phyloP scores from a whole-genome alignment of 2,113 vertebrate genomes.

The Macaca nemestrina region DNA sequence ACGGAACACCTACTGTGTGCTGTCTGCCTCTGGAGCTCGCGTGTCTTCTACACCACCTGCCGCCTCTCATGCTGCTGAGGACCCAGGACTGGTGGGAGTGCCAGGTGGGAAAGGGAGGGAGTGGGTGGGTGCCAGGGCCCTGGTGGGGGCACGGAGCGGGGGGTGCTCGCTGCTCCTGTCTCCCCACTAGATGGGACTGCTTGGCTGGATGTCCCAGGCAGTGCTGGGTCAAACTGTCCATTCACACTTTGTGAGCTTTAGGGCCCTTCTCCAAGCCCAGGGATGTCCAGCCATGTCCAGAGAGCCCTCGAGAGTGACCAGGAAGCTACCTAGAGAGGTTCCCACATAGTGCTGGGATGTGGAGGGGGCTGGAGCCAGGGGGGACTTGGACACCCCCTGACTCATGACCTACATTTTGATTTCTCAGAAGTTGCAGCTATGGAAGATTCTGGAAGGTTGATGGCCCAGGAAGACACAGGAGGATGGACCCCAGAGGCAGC shows the following conservation, averaged over 20 bases:
- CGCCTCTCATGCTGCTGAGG: background rate
- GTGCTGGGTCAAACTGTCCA: rapidly evolving
- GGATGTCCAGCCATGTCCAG: background rate
- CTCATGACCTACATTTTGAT: background rate
- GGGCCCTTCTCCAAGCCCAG: background rate
- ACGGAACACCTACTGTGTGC: too few species aligned
- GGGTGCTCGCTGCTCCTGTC: rapidly evolving
- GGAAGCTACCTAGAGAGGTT: background rate
- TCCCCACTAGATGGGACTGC: conserved; percentile 46
- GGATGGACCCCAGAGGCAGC: background rate
- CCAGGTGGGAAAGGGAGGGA: too few species aligned
- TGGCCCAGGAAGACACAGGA: background rate
- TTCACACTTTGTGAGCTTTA: background rate
- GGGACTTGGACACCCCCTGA: background rate
- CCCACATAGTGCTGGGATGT: rapidly evolving
- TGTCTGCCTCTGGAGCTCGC: background rate
- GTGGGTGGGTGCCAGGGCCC: rapidly evolving
- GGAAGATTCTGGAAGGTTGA: background rate
- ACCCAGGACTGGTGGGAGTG: background rate
- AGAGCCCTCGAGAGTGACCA: too few species aligned
- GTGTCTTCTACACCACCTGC: too few species aligned
- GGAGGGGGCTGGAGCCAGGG: background rate
- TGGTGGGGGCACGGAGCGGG: rapidly evolving
- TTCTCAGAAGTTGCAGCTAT: background rate
- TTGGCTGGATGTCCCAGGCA: rapidly evolving